Evolutionary conservation across 1,140 invertebrate species (phyloP).

Genomic region (Neotoxoptera formosana): DNA sequence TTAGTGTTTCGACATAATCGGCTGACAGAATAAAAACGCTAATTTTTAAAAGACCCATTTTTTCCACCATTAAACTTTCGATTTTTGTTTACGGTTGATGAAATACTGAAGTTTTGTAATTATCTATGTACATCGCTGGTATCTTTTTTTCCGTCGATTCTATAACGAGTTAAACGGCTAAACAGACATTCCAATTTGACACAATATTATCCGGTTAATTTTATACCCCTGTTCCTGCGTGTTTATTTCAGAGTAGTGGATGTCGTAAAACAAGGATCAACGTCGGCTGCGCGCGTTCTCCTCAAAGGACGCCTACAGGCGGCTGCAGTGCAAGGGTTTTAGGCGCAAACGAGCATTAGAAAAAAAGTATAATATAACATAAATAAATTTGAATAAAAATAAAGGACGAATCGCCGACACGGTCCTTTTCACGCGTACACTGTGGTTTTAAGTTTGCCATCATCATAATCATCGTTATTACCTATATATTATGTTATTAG

Average conservation of each 20-base stretch:
- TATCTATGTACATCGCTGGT: not conserved
- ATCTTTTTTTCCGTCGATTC: not conserved
- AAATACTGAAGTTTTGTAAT: constrained; percentile 25
- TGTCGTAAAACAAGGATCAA: not conserved
- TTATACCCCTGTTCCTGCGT: not conserved
- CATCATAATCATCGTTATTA: not conserved
- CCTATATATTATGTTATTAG: constrained; percentile 17
- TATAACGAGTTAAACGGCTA: constrained; percentile 37
- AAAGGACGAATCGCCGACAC: not conserved
- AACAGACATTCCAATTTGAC: constrained; percentile 5
- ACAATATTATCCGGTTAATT: not conserved
- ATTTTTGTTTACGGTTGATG: not conserved
- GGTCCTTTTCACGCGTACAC: not conserved
- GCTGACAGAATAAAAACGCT: not conserved
- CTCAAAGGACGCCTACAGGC: not conserved
- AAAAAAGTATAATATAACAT: not conserved
- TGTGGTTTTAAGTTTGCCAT: not conserved
- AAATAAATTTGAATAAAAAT: not conserved
- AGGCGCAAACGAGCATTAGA: not conserved
- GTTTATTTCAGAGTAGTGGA: not conserved
- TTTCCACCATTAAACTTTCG: not conserved
- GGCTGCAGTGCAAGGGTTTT: not conserved
- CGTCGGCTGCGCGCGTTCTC: not conserved
- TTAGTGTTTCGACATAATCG: constrained; percentile 7
- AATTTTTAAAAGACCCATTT: not conserved